phyloP scores from a whole-genome alignment of 2,113 vertebrate species.

The Centropus unirufus region DNA sequence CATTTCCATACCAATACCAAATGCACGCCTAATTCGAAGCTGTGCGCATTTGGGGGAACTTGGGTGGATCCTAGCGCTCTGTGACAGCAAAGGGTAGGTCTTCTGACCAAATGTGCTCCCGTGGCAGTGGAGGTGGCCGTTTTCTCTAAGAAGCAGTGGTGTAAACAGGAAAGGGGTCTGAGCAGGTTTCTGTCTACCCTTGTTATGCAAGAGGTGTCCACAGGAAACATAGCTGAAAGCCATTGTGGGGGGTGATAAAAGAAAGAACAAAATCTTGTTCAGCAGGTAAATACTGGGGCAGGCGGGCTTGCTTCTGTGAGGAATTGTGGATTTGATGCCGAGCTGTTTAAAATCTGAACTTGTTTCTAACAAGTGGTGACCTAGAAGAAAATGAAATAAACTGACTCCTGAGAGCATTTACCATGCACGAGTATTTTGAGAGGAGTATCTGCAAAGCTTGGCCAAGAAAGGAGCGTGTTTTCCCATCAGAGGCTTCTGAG shows the following conservation, averaged over 20 bases:
- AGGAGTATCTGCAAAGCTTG: background rate
- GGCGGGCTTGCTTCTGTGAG: background rate
- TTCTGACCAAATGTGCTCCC: background rate
- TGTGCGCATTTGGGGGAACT: background rate
- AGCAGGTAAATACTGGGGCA: background rate
- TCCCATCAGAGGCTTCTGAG: background rate
- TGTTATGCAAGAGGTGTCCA: background rate
- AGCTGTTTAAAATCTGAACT: background rate
- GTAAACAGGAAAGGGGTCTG: slow-evolving; percentile 46
- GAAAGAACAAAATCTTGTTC: background rate
- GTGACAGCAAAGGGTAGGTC: background rate
- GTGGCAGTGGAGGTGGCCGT: background rate
- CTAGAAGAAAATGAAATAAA: background rate
- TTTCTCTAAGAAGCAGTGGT: background rate
- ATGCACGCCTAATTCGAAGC: background rate
- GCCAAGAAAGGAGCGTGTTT: background rate
- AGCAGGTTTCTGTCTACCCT: background rate
- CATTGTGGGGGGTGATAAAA: slow-evolving; percentile 18
- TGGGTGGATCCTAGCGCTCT: background rate
- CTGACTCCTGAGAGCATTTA: background rate
- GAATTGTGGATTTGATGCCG: background rate
- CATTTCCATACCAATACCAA: background rate
- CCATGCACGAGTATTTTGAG: background rate
- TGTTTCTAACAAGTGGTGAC: background rate
- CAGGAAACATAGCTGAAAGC: slow-evolving; percentile 10